Conservation (phyloP, 2,888 invertebrate species). For the Thera obeliscata region DNA sequence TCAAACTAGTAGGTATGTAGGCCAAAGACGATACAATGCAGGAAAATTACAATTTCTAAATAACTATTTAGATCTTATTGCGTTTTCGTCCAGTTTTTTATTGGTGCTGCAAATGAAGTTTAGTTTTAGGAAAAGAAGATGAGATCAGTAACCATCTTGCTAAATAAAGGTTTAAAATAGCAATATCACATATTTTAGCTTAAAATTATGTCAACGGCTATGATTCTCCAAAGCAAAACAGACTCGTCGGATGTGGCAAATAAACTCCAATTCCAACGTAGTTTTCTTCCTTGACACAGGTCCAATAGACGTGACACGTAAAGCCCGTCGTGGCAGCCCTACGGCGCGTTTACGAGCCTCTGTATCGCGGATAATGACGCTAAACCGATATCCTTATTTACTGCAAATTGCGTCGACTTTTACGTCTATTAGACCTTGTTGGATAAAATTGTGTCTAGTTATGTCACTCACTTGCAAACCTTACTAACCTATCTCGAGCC, state of each 20-base stretch:
- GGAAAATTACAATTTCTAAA: neutral
- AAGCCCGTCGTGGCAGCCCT: constrained; percentile 26
- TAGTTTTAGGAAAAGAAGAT: too few species aligned
- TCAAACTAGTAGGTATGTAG: neutral
- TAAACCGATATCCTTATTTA: constrained; percentile 82
- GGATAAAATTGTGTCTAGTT: constrained; percentile 1
- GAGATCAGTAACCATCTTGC: too few species aligned
- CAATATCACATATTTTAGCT: too few species aligned
- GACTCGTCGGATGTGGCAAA: neutral
- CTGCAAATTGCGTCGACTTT: constrained; percentile 75
- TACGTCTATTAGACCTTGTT: constrained; percentile 49
- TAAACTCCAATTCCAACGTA: neutral
- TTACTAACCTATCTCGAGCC: neutral
- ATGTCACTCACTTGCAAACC: constrained; percentile 1
- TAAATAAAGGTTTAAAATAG: too few species aligned
- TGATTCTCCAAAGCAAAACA: too few species aligned
- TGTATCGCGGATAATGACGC: constrained; percentile 73
- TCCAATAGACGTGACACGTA: neutral
- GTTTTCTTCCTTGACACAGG: constrained; percentile 9
- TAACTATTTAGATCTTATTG: neutral
- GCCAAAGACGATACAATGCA: too few species aligned
- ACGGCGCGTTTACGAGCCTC: constrained; percentile 59
- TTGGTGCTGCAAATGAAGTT: too few species aligned
- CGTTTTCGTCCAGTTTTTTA: too few species aligned
- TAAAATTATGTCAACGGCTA: too few species aligned